Percentiles rank a stretch among this genome's conserved stretches.
Conservation (phyloP, 2,888 invertebrate species). For the Heliconius hortense region DNA sequence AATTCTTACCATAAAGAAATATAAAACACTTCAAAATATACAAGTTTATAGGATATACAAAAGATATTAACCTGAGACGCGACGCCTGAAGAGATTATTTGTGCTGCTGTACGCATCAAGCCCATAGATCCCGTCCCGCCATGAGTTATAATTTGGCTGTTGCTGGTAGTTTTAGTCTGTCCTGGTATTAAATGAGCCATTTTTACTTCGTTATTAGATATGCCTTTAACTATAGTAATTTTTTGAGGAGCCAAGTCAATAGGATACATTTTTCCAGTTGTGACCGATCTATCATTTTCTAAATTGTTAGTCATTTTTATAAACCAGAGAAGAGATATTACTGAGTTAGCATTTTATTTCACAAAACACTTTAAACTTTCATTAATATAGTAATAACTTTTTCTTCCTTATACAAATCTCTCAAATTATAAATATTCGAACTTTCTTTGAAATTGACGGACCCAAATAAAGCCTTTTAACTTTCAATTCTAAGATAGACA, state of each 20-base stretch:
- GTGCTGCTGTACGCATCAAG: constrained; percentile 73
- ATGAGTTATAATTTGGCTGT: constrained; percentile 70
- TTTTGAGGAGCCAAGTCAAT: constrained; percentile 80
- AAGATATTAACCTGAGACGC: constrained; percentile 64
- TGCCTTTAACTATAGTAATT: constrained; percentile 77
- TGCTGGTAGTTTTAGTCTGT: constrained; percentile 64
- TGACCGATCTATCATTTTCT: constrained; percentile 81
- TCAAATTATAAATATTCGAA: constrained; percentile 42
- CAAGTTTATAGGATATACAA: neutral
- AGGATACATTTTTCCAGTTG: constrained; percentile 81
- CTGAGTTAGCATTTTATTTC: constrained; percentile 25
- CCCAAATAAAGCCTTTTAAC: constrained; percentile 41
- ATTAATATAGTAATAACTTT: neutral
- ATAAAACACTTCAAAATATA: constrained; percentile 1
- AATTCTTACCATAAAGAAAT: neutral
- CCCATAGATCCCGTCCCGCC: constrained; percentile 60
- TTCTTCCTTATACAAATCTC: constrained; percentile 25
- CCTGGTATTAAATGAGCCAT: constrained; percentile 75
- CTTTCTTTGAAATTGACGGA: constrained; percentile 44
- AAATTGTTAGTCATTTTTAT: constrained; percentile 73
- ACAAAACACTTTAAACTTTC: constrained; percentile 5
- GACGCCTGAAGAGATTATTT: constrained; percentile 73
- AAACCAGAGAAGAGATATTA: constrained; percentile 12
- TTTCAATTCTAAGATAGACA: constrained; percentile 14
- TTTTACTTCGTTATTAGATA: constrained; percentile 73